These are phyloP conservation scores for Bombus impatiens DNA, from an alignment of 1,140 invertebrate genomes.

Conservation along the genomic window DNA sequence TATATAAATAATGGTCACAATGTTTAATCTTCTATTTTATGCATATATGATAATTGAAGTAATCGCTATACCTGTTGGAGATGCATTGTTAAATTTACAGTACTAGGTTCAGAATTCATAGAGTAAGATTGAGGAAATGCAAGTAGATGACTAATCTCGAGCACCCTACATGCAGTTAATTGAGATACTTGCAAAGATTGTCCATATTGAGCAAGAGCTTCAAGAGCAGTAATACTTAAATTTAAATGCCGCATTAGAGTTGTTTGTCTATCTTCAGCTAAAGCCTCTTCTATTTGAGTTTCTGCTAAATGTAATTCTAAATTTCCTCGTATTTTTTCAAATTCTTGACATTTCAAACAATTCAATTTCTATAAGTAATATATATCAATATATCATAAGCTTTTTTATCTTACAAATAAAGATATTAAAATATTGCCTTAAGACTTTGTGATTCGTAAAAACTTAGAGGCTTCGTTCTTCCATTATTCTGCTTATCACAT, in stretches of 20 bases:
- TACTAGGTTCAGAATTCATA: conserved; percentile 1
- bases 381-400: not conserved
- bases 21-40: not conserved
- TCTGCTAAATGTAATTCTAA: conserved; percentile 53
- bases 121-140: conserved; percentile 14
- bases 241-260: conserved; percentile 56
- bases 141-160: conserved; percentile 56
- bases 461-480: not conserved
- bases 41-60: not conserved
- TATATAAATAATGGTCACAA: not conserved
- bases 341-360: not conserved
- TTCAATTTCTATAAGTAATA: not conserved
- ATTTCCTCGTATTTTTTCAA: conserved; percentile 45
- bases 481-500: not conserved
- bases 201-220: conserved; percentile 53
- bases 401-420: not conserved
- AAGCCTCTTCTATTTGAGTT: conserved; percentile 60
- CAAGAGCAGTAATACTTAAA: conserved; percentile 46
- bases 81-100: conserved; percentile 19
- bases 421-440: conserved; percentile 18
- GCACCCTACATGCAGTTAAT: conserved; percentile 44
- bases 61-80: conserved; percentile 44
- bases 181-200: conserved; percentile 61
- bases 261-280: conserved; percentile 52
- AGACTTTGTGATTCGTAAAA: not conserved